Conservation (phyloP, 2,797 vertebrate genomes). For the Acipenser transmontanus region DNA sequence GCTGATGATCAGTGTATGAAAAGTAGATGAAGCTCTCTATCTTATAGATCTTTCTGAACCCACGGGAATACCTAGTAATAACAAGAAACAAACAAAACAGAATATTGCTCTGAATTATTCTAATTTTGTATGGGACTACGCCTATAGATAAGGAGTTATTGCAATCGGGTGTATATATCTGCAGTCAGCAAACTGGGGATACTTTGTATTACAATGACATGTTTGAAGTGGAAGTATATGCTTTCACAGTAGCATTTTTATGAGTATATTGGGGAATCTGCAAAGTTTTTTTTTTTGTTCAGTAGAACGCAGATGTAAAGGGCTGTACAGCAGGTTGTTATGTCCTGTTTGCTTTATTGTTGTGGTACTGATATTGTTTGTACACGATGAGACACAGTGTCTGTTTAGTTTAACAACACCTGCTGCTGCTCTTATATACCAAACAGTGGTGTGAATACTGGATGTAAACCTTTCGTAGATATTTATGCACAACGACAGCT, state of each 20-base stretch:
- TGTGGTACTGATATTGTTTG: constrained; percentile 3
- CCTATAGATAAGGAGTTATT: constrained; percentile 1
- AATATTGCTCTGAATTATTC: neutral
- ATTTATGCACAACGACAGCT: constrained; percentile 10
- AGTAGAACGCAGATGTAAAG: neutral
- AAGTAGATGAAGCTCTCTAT: neutral
- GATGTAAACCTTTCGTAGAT: neutral
- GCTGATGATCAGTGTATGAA: neutral
- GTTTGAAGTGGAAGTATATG: constrained; percentile 9
- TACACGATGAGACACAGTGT: neutral
- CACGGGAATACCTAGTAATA: neutral
- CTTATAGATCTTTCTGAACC: neutral
- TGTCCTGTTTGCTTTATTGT: neutral
- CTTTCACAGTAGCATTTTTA: constrained; percentile 4
- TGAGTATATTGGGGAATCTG: neutral
- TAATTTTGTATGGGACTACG: constrained; percentile 4
- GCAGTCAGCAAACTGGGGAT: constrained; percentile 3
- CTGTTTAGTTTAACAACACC: constrained; percentile 5
- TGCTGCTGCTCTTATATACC: constrained; percentile 2
- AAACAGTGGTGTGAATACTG: constrained; percentile 1
- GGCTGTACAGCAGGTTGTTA: neutral
- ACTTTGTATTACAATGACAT: constrained; percentile 2
- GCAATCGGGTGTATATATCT: constrained; percentile 1
- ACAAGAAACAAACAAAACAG: neutral
- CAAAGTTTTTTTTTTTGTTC: neutral